phyloP scores from a whole-genome alignment of 2,113 vertebrate species.

The Alligator mississippiensis region DNA sequence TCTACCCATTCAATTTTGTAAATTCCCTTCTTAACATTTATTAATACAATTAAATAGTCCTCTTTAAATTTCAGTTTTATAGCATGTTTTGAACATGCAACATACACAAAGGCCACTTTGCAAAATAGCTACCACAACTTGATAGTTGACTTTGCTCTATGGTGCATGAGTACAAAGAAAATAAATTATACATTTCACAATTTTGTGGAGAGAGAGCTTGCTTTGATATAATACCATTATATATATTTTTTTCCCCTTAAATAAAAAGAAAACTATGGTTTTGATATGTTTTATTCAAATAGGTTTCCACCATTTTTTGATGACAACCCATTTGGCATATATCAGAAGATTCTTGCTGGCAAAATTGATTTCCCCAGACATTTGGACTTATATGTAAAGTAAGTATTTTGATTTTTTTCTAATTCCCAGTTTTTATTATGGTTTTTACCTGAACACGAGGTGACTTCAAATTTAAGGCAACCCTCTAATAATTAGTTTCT shows the following conservation, averaged over 20 bases:
- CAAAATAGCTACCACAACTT: neutral
- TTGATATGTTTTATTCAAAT: constrained; percentile 19
- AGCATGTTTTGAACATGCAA: neutral
- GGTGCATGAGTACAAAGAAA: neutral
- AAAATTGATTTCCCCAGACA: constrained; percentile 96
- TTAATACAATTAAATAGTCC: neutral
- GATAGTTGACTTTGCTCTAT: neutral
- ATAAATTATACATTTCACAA: neutral
- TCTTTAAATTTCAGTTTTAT: neutral
- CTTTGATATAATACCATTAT: neutral
- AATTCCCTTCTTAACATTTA: neutral
- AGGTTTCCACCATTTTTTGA: constrained; percentile 98
- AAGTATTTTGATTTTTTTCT: constrained; percentile 63
- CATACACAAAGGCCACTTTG: neutral
- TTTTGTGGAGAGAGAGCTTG: neutral
- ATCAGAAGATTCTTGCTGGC: constrained; percentile 96
- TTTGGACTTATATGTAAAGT: constrained; percentile 97
- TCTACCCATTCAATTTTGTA: neutral
- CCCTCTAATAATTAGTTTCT: no score
- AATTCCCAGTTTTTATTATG: no score
- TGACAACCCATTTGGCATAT: constrained; percentile 97
- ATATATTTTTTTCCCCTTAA: neutral
- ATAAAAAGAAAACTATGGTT: no score
- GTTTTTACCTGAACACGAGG: no score
- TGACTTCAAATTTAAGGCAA: no score